These are phyloP conservation scores for Indri indri DNA, from an alignment of 2,113 vertebrate genomes.

Conservation along the genomic window DNA sequence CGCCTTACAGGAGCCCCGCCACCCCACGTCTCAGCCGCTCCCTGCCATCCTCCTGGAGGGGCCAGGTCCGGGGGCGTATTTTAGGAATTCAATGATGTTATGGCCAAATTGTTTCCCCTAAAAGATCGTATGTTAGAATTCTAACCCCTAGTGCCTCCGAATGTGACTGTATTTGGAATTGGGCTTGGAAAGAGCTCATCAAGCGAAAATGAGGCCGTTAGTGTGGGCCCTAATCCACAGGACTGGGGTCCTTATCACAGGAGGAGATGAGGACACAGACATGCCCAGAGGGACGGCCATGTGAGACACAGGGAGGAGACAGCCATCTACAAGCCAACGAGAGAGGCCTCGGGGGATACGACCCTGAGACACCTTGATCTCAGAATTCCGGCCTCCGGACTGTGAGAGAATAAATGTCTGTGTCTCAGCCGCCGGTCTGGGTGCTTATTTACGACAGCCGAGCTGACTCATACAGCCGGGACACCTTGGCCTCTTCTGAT, in stretches of 20 bases:
- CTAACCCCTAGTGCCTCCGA: neutral
- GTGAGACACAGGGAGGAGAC: rapidly evolving
- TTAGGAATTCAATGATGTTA: too few relatives aligned
- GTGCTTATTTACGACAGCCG: rapidly evolving
- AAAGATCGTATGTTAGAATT: neutral
- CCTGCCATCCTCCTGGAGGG: rapidly evolving
- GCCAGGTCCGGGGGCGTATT: rapidly evolving
- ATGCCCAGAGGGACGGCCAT: rapidly evolving
- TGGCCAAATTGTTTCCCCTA: too few relatives aligned
- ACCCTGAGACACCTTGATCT: rapidly evolving
- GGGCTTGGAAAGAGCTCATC: neutral
- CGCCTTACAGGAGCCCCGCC: neutral
- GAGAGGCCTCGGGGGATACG: neutral
- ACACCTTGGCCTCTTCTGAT: rapidly evolving
- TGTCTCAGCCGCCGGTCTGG: rapidly evolving
- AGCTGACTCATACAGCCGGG: neutral
- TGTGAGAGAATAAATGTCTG: rapidly evolving
- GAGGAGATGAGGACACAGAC: neutral
- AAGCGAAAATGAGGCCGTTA: rapidly evolving
- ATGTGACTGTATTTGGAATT: neutral
- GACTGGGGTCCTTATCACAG: neutral
- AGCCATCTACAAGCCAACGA: neutral
- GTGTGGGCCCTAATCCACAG: neutral
- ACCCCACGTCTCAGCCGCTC: neutral
- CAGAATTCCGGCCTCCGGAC: neutral